Percentiles rank a stretch among this genome's conserved stretches.
phyloP scores from a whole-genome alignment of 2,797 vertebrate species.

The Lepilemur ruficaudatus region DNA sequence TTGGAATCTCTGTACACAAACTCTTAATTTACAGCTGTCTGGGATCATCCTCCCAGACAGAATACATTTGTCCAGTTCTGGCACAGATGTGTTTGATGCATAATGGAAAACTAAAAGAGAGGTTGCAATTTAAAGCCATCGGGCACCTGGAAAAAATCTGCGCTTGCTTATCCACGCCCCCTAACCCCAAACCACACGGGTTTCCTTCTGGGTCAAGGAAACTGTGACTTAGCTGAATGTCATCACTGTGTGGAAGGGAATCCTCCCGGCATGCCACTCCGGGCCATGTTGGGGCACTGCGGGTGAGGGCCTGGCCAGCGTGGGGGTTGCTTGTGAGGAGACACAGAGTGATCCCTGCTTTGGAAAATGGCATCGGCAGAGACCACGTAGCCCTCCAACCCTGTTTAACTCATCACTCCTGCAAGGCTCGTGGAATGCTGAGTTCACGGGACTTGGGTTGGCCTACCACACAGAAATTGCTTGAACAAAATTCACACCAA shows the following conservation, averaged over 20 bases:
- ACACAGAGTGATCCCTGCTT: neutral
- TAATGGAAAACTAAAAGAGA: slow-evolving; percentile 77
- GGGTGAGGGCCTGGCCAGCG: neutral
- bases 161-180: neutral
- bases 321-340: neutral
- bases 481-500: neutral
- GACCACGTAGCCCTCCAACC: neutral
- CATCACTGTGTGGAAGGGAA: slow-evolving; percentile 62
- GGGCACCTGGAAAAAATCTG: slow-evolving; percentile 50
- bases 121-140: slow-evolving; percentile 75
- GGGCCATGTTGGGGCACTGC: neutral
- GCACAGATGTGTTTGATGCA: slow-evolving; percentile 63
- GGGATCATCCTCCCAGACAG: slow-evolving; percentile 50
- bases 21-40: slow-evolving; percentile 75
- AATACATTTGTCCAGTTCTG: slow-evolving; percentile 58
- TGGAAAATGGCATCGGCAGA: neutral
- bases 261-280: slow-evolving; percentile 33
- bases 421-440: neutral
- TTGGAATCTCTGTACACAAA: slow-evolving; percentile 63
- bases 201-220: slow-evolving; percentile 68
- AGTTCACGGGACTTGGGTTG: neutral
- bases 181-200: slow-evolving; percentile 66
- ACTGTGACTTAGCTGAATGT: slow-evolving; percentile 46
- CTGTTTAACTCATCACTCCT: neutral
- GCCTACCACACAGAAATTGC: neutral